Evolutionary conservation across 2,888 invertebrate species (phyloP), one percentile per base, ranked within the genome.

Genomic region (Eurytoma californica): DNA sequence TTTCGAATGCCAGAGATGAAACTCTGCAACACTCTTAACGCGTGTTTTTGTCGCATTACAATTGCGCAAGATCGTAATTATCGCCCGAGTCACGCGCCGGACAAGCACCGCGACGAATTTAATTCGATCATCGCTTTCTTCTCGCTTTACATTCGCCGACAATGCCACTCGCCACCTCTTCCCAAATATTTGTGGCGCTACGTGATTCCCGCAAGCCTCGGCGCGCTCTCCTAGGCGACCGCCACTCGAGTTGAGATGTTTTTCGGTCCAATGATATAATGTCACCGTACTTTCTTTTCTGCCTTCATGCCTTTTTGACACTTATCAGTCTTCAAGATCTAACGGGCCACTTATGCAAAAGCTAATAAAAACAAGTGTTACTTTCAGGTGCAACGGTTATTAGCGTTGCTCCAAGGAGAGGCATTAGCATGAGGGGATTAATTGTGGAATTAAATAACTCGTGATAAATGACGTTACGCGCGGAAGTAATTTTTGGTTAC

Each of bases 101-200:
- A 47, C 61, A 47, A 24, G 16, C 18, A 13, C 20, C 13, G 3
- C 12, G 20, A 5, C 65, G 9, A 57, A 20, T 60, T 30, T 4
- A 51, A 66, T 77, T 58, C 20, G 66, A 53, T 66, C 13, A 60
- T 51, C 30, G 53, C 72, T 66, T 77, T 77, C 66, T 77, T 70
- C n/a, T 28, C 14, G 53, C 16, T 76, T 69, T n/a, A 30, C n/a
- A 69, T 61, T 63, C 61, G 47, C 18, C 3, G 53, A 60, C 24
- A n/a, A 24, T 69, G 18, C 39, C n/a, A 3, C 14, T 13, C n/a
- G 9, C 47, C 57, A 18, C 20, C 63, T n/a, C 47, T 63, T 30
- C 3, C 70, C 61, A 57, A 70, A 18, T 63, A 70, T 63, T 57
- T 24, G 18, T 65, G 30, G 14, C 24, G 47, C 47, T n/a, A 55